These are phyloP conservation scores for Fragum whitleyi DNA, from an alignment of 2,888 invertebrate species.

Conservation along the genomic window DNA sequence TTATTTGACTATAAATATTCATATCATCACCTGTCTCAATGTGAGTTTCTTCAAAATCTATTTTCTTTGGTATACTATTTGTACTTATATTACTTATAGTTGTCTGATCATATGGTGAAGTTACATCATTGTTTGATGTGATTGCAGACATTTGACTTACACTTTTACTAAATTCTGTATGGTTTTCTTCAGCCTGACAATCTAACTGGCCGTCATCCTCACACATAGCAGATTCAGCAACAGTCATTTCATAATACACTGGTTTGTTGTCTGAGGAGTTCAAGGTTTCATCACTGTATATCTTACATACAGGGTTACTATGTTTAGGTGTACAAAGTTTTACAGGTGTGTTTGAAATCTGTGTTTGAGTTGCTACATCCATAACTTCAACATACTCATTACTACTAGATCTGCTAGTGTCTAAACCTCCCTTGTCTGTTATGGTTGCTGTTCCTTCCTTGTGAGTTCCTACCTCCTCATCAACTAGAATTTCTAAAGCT, in stretches of 20 bases:
- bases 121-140: neutral
- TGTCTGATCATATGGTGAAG: conserved; percentile 16
- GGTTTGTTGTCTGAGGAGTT: neutral
- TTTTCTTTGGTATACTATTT: neutral
- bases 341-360: neutral
- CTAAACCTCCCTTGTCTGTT: neutral
- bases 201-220: neutral
- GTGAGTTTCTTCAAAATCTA: conserved; percentile 20
- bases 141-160: neutral
- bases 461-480: neutral
- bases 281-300: conserved; percentile 3
- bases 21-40: neutral
- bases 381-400: conserved; percentile 28
- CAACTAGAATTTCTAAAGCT: conserved; percentile 44
- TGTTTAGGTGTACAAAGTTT: neutral
- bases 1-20: conserved; percentile 13
- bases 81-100: conserved; percentile 3
- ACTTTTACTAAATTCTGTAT: too few species aligned
- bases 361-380: conserved; percentile 43
- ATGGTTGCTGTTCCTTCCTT: neutral
- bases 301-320: neutral
- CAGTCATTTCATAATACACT: neutral
- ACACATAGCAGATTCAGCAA: neutral
- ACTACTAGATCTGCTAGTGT: neutral
- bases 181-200: too few species aligned